Evolutionary conservation across 1,140 invertebrate genomes (phyloP).

Genomic region (Diabrotica virgifera): DNA sequence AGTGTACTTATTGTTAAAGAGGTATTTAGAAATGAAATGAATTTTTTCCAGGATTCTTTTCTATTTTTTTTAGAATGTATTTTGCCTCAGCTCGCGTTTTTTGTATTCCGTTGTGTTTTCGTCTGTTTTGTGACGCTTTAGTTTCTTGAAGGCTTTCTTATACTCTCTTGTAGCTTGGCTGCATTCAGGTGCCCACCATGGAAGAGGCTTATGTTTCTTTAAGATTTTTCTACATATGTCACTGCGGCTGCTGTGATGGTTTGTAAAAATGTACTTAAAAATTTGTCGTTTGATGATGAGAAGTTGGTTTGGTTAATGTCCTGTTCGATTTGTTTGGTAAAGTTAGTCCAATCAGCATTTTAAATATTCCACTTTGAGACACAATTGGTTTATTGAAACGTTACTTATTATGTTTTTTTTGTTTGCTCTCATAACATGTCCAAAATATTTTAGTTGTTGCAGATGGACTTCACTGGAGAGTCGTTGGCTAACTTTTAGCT

Average conservation of each 20-base stretch:
- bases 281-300: neutral
- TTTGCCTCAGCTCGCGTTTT: neutral
- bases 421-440: no score
- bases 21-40: no score
- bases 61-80: neutral
- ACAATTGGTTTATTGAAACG: no score
- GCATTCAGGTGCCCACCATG: neutral
- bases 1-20: no score
- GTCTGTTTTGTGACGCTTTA: neutral
- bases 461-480: no score
- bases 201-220: no score
- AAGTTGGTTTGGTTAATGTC: neutral
- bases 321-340: neutral
- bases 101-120: neutral
- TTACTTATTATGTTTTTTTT: no score
- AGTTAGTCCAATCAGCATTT: neutral
- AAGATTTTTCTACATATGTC: no score
- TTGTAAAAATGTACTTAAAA: neutral
- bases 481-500: no score
- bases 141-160: neutral
- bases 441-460: no score
- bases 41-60: no score
- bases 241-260: neutral
- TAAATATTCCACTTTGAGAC: neutral
- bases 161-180: neutral